phyloP scores from a whole-genome alignment of 92 coral and sea anemone species.

The Chrysogorgia sp. region DNA sequence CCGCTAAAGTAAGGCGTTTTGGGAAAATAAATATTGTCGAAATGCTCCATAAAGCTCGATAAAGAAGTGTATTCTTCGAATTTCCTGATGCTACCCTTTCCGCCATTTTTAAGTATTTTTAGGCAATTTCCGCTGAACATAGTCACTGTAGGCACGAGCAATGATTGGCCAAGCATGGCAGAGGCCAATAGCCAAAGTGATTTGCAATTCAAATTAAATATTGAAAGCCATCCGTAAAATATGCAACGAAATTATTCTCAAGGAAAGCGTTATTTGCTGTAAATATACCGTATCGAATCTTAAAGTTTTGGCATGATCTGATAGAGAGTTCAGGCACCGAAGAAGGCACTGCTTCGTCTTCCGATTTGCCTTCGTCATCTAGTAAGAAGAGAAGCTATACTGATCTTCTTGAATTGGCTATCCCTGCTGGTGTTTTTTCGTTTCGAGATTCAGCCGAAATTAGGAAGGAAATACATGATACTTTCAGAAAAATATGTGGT shows the following conservation, averaged over 20 bases:
- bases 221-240: slow-evolving; percentile 64
- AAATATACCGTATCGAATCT: slow-evolving; percentile 64
- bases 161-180: slow-evolving; percentile 41
- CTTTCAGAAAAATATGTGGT: slow-evolving; percentile 62
- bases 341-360: background rate
- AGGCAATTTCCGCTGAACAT: background rate
- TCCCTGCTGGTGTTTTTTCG: slow-evolving; percentile 63
- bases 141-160: background rate
- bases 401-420: slow-evolving; percentile 60
- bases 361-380: too few relatives aligned
- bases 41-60: background rate
- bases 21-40: background rate
- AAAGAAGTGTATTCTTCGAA: background rate
- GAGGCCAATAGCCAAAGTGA: slow-evolving; percentile 50
- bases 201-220: slow-evolving; percentile 57
- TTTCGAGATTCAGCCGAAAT: slow-evolving; percentile 46
- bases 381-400: background rate
- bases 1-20: background rate
- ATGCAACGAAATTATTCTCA: slow-evolving; percentile 62
- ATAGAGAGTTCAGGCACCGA: background rate
- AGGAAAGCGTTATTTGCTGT: slow-evolving; percentile 62
- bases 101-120: slow-evolving; percentile 4
- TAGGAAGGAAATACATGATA: slow-evolving; percentile 55
- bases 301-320: slow-evolving; percentile 65
- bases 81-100: background rate